These are phyloP conservation scores for Phalacrocorax pelagicus DNA, from an alignment of 2,113 vertebrate species.

Conservation along the genomic window DNA sequence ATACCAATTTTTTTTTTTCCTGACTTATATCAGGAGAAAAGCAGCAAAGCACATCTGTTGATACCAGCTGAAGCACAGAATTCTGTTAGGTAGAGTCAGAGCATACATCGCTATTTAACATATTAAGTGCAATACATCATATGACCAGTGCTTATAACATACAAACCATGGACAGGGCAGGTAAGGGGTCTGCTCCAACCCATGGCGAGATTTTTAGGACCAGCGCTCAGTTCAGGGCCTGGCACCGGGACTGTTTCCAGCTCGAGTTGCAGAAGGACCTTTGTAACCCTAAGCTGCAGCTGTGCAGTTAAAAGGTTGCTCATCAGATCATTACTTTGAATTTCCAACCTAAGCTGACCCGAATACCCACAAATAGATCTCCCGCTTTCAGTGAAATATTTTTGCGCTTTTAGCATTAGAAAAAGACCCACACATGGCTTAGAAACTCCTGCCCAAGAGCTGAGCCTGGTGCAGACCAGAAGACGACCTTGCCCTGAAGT, in stretches of 20 bases:
- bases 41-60: accelerated
- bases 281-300: neutral
- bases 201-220: neutral
- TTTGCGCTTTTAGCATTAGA: neutral
- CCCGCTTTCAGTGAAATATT: neutral
- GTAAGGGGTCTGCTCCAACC: neutral
- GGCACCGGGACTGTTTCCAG: neutral
- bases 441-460: neutral
- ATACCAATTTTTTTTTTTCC: neutral
- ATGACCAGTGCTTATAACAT: neutral
- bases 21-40: neutral
- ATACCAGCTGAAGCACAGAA: neutral
- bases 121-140: neutral
- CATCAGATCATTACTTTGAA: neutral
- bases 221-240: neutral
- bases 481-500: neutral
- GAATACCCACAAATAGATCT: constrained; percentile 13
- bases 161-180: neutral
- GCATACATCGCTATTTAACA: accelerated
- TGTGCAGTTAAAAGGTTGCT: neutral
- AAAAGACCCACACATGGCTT: neutral
- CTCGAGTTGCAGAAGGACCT: neutral
- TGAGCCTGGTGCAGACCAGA: neutral
- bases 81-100: neutral
- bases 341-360: constrained; percentile 34